A percentile compares a stretch with the other conserved stretches of the same genome.
These are phyloP conservation scores for Pyrgus malvae DNA, from an alignment of 2,888 invertebrate species.

Conservation along the genomic window DNA sequence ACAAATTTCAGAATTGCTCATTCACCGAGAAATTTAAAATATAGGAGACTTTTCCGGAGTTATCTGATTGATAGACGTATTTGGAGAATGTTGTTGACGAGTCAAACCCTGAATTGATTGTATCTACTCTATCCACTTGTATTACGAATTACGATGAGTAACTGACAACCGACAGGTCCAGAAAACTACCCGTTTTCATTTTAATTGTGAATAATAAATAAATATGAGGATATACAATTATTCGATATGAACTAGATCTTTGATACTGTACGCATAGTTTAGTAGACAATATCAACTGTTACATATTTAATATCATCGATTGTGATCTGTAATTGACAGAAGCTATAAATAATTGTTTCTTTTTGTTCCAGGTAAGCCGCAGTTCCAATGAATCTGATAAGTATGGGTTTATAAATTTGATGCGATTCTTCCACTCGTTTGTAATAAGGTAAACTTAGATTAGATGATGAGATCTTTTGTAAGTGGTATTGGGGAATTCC, in stretches of 20 bases:
- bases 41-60: no score
- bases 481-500: background rate
- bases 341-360: slow-evolving; percentile 1
- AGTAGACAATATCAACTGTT: background rate
- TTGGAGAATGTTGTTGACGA: slow-evolving; percentile 2
- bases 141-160: background rate
- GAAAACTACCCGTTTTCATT: background rate
- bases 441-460: background rate
- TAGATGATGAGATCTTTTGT: background rate
- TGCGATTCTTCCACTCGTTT: background rate
- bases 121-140: background rate
- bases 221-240: slow-evolving; percentile 1
- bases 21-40: no score
- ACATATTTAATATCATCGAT: background rate
- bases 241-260: background rate
- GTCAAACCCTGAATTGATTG: background rate
- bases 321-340: slow-evolving; percentile 1
- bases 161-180: background rate
- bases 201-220: slow-evolving; percentile 7
- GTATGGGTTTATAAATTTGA: background rate
- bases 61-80: background rate
- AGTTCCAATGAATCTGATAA: background rate
- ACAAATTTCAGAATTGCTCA: no score
- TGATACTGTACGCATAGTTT: background rate
- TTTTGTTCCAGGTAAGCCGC: slow-evolving; percentile 21